Evolutionary conservation across 2,113 vertebrate genomes (phyloP).

Genomic region (Todiramphus chloris): DNA sequence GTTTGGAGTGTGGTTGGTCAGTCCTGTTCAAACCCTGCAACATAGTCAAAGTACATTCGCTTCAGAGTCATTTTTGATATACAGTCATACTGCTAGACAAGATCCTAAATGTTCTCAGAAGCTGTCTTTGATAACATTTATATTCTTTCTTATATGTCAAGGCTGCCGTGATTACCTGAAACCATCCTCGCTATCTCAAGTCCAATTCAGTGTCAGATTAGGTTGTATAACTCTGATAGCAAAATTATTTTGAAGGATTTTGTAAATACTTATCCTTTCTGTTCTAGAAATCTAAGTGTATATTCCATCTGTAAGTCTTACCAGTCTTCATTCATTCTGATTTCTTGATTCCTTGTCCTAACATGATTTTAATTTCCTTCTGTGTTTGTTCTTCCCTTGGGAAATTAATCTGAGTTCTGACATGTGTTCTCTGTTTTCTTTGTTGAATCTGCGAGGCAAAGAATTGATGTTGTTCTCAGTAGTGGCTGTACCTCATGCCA

Average conservation of each 20-base stretch:
- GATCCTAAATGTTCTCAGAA: not conserved
- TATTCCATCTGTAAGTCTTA: not conserved
- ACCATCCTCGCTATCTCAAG: not conserved
- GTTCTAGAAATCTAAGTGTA: not conserved
- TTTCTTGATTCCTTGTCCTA: conserved; percentile 46
- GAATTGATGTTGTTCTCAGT: not conserved
- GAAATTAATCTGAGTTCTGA: conserved; percentile 43
- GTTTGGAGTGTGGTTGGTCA: not conserved
- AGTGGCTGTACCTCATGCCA: not conserved
- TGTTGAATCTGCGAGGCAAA: not conserved
- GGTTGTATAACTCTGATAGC: not conserved
- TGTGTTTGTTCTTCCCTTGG: conserved; percentile 15
- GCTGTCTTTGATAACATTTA: not conserved
- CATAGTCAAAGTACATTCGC: not conserved
- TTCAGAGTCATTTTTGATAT: not conserved
- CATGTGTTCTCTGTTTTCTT: conserved; percentile 18
- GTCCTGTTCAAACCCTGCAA: not conserved
- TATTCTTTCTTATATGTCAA: not conserved
- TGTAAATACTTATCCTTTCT: not conserved
- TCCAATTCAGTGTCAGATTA: not conserved
- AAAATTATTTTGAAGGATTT: not conserved
- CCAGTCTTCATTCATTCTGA: not conserved
- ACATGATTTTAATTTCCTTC: conserved; percentile 31
- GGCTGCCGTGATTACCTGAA: not conserved
- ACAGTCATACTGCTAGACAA: not conserved